Evolutionary conservation across 2,113 vertebrate species (phyloP), one percentile per base, ranked within the genome.

Genomic region (Tetrax tetrax): DNA sequence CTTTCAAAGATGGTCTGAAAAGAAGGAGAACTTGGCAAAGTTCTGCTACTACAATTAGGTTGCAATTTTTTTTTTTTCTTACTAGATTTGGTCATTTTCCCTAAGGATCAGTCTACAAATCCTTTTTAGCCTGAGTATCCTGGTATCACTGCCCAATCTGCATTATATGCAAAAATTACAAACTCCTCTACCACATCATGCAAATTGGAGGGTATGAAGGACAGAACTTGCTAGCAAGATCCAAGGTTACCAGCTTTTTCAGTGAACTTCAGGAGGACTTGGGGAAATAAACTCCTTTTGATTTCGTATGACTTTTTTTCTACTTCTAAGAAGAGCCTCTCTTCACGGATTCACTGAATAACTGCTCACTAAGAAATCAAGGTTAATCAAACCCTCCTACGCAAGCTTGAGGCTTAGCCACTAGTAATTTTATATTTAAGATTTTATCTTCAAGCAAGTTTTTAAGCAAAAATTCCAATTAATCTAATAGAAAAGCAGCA

Each of bases 371-470:
- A 72, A 84, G 45, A 72, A 93, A 93, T 1, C 35, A 79, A 69
- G 13, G 25, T 72, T 65, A 76, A 93, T 78, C 72, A 92, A 81
- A 61, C 48, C 63, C 77, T 94, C 61, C 87, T 66, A 64, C 50
- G 28, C 0, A 77, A 51, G 51, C 66, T 83, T 89, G 33, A 89
- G 50, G 69, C 47, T 81, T 81, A 91, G 41, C 41, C 77, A 87
- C 21, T 74, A 77, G 71, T 70, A 80, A 74, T 93, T 86, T 83
- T 47, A 16, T 50, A 93, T 23, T 86, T 90, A 80, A 95, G 91
- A 94, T 96, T 95, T 95, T 93, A 94, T 90, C 87, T 95, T 96
- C 75, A 61, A 53, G 80, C 45, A 86, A 83, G 51, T 81, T 81
- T 96, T 88, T 59, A 90, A 69, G 63, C 9, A 86, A 94, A 95